These are phyloP conservation scores for Melanostigma gelatinosum DNA, from an alignment of 2,113 vertebrate genomes.

Conservation along the genomic window DNA sequence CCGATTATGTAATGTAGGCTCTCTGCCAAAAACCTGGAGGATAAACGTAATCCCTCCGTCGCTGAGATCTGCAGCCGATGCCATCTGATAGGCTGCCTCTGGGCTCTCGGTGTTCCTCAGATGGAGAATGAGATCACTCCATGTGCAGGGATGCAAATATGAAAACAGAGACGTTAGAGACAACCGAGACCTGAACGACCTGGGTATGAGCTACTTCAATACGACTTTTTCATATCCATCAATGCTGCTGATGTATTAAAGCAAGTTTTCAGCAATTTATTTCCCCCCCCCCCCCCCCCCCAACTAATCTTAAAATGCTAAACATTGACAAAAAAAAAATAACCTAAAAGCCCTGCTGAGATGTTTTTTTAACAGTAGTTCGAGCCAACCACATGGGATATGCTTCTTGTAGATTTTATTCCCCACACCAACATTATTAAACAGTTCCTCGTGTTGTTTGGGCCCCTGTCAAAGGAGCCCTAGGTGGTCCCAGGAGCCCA, in stretches of 20 bases:
- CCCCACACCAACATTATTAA: background rate
- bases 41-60: constrained; percentile 48
- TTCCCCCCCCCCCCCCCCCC: no score
- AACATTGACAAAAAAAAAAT: background rate
- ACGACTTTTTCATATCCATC: background rate
- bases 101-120: background rate
- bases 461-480: background rate
- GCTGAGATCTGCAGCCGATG: constrained; percentile 46
- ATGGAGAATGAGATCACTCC: constrained; percentile 15
- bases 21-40: constrained; percentile 39
- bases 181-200: background rate
- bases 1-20: constrained; percentile 49
- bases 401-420: background rate
- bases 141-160: constrained; percentile 30
- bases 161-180: constrained; percentile 23
- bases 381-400: background rate
- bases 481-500: background rate
- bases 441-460: background rate
- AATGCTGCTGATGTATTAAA: background rate
- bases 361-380: background rate
- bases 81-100: constrained; percentile 8
- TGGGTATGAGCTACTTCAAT: background rate
- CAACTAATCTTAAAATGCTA: background rate
- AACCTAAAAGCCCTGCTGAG: background rate
- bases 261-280: background rate